Base-by-base conservation (phyloP, 2,888 invertebrate genomes). In the Apamea epomidion region DNA sequence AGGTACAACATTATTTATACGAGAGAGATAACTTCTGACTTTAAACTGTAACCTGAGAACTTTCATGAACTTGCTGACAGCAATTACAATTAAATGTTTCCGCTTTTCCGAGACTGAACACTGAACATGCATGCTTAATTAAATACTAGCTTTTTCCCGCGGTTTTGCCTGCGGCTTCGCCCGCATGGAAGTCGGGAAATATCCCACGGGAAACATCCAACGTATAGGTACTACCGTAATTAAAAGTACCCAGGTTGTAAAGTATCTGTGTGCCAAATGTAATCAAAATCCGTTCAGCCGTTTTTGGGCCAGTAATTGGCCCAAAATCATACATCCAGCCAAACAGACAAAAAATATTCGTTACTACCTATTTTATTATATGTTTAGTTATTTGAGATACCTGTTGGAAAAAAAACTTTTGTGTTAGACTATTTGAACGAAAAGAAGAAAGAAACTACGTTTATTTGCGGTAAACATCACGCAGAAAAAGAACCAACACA, bases 1-100 rank as follows among this genome's bases (percentile, higher is more conserved):
- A n/a, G n/a, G n/a, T 64, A 78, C 70, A 68, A 68, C 7, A 78
- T 88, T 78, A 82, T 76, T 64, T 81, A 81, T 80, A 69, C 69
- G 67, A 71, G 32, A 2, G 18, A 74, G 83, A 88, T 87, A 88
- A 82, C 81, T 67, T 82, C 80, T 82, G 83, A 82, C 88, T 78
- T 51, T 64, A 68, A 76, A 42, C 45, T 54, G 71, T 85, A 72
- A 86, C 72, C 78, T 83, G 72, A 58, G 74, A 74, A 76, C 76
- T 79, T 74, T 68, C n/a, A 76, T 85, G 71, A 87, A 83, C 69
- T n/a, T 45, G 48, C 60, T 73, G 62, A 58, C 68, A 84, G 64
- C 16, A 77, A 77, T 85, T 69, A 83, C 37, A 82, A 69, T 86
- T 70, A 62, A 75, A 3, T 32, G 29, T 68, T 82, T 82, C 84